A percentile compares a stretch with the other conserved stretches of the same genome.
phyloP scores from a whole-genome alignment of 1,140 invertebrate genomes.

The Hypothenemus hampei region DNA sequence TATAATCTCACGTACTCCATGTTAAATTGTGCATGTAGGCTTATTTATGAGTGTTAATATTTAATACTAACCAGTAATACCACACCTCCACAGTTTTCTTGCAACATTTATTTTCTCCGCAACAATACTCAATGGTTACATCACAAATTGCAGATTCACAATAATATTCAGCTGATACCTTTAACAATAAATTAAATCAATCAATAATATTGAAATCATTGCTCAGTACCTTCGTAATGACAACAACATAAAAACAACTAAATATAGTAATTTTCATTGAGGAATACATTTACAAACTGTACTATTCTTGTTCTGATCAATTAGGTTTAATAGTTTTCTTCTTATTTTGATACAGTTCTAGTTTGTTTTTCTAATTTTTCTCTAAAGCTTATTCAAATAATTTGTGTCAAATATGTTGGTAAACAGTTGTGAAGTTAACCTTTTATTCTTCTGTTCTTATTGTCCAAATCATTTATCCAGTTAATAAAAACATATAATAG shows the following conservation, averaged over 20 bases:
- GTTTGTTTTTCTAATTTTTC: too few relatives aligned
- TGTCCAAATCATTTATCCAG: too few relatives aligned
- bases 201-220: background rate
- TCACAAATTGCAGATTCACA: slow-evolving; percentile 25
- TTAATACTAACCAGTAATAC: slow-evolving; percentile 25
- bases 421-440: too few relatives aligned
- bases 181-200: background rate
- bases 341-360: too few relatives aligned
- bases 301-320: too few relatives aligned
- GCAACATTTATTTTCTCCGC: slow-evolving; percentile 26
- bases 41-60: too few relatives aligned
- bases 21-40: too few relatives aligned
- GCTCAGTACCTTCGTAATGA: background rate
- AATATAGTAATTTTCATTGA: background rate
- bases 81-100: slow-evolving; percentile 23
- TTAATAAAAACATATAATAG: too few relatives aligned
- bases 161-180: slow-evolving; percentile 21
- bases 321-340: background rate
- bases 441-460: too few relatives aligned
- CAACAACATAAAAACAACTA: background rate
- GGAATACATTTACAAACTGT: slow-evolving; percentile 5
- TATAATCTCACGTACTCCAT: too few relatives aligned
- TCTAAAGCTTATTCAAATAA: too few relatives aligned
- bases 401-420: too few relatives aligned
- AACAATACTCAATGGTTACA: slow-evolving; percentile 21